phyloP scores from a whole-genome alignment of 2,888 invertebrate genomes.

The Andrena praecox region DNA sequence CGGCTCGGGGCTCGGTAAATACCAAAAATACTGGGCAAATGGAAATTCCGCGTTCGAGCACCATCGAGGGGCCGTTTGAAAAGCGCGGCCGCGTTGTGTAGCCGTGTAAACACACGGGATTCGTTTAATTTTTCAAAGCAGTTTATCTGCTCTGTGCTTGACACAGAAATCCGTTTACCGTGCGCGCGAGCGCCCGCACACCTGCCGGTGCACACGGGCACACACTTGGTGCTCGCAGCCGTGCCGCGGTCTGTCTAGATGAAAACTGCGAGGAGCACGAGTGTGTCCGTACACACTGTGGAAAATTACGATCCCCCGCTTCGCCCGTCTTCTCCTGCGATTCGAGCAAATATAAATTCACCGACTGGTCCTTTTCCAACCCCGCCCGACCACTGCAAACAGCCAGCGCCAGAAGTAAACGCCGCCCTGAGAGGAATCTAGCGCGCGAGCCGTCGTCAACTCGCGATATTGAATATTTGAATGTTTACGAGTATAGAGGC shows the following conservation, averaged over 20 bases:
- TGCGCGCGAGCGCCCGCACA: conserved; percentile 1
- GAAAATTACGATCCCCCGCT: conserved; percentile 63
- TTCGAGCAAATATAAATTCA: conserved; percentile 67
- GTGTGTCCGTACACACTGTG: conserved; percentile 42
- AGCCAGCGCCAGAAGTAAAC: conserved; percentile 29
- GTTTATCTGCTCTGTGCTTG: conserved; percentile 50
- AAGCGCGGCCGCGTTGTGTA: conserved; percentile 41
- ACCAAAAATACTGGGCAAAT: conserved; percentile 47
- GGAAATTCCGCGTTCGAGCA: conserved; percentile 49
- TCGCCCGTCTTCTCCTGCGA: conserved; percentile 46
- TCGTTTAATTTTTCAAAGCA: conserved; percentile 62
- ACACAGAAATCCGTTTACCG: conserved; percentile 57
- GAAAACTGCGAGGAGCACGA: conserved; percentile 46
- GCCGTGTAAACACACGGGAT: conserved; percentile 40
- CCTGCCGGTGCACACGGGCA: not conserved
- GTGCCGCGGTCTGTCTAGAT: not conserved
- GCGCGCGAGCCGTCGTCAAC: not conserved
- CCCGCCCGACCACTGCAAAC: conserved; percentile 55
- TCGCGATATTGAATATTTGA: not conserved
- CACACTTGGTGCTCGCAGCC: not conserved
- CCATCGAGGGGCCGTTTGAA: conserved; percentile 43
- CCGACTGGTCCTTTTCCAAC: conserved; percentile 41
- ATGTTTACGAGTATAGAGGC: not conserved
- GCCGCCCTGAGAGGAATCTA: not conserved
- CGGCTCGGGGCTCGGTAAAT: conserved; percentile 39